phyloP scores from a whole-genome alignment of 1,140 invertebrate genomes.

The Formica exsecta region DNA sequence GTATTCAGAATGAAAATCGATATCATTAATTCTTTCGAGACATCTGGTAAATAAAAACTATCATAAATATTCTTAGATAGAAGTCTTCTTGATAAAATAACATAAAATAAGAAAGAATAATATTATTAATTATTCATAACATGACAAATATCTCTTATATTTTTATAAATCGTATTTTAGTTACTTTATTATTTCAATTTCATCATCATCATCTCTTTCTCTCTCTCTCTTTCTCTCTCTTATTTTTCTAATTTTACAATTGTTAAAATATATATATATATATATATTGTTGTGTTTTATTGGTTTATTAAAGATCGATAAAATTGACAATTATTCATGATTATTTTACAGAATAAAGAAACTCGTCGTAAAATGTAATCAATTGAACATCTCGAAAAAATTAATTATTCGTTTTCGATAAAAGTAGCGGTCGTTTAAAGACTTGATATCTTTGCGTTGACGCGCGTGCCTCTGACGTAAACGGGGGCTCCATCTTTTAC shows the following conservation, averaged over 20 bases:
- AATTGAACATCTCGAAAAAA: not conserved
- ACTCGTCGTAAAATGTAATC: not conserved
- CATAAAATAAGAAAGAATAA: not conserved
- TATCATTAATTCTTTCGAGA: not conserved
- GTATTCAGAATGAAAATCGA: not conserved
- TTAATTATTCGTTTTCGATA: conserved; percentile 5
- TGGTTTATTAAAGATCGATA: not conserved
- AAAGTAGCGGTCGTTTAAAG: conserved; percentile 21
- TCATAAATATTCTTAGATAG: too few relatives aligned
- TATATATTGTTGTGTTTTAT: not conserved
- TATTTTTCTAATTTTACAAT: too few relatives aligned
- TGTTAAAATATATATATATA: too few relatives aligned
- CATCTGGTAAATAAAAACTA: not conserved
- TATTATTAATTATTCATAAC: too few relatives aligned
- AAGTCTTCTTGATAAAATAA: not conserved
- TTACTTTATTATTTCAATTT: not conserved
- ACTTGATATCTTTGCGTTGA: not conserved
- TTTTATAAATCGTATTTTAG: not conserved
- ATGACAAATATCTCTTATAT: too few relatives aligned
- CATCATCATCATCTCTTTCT: not conserved
- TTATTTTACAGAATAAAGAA: not conserved
- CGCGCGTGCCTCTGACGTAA: conserved; percentile 60
- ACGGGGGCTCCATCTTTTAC: conserved; percentile 75
- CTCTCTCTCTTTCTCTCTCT: too few relatives aligned
- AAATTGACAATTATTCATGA: not conserved